Base-by-base conservation (phyloP, 2,888 invertebrate genomes). In the Eristalinus aeneus region DNA sequence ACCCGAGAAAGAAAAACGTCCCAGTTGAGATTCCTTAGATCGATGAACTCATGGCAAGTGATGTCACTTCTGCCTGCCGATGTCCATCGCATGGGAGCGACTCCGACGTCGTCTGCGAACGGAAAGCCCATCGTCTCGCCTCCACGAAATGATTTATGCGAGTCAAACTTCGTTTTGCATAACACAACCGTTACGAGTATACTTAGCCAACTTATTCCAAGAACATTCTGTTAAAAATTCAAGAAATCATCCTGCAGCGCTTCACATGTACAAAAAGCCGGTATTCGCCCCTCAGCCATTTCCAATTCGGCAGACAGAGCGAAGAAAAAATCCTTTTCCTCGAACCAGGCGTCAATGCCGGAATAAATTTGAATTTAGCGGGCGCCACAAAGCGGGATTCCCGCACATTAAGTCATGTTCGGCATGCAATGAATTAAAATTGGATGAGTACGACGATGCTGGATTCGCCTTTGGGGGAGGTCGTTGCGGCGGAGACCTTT, bases 371-470 rank as follows among this genome's bases (percentile, higher is more conserved):
- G 81, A 75, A 81, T 81, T 69, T 53, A 16, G 46, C 75, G 34
- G 22, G 61, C 46, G 20, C 27, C 27, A 31, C 64, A 46, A 23
- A 22, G 68, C 68, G 63, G 23, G 68, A 81, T 81, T 75, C 69
- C 75, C 75, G 69, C 75, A 69, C 74, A 74, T 68, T 75, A 56
- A 81, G 69, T 69, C 74, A 75, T 65, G 81, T 76, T 61, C 54
- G 71, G 71, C 75, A 65, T 65, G 75, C 81, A 75, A 81, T 75
- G 71, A 81, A 81, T 81, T 81, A 75, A 81, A 81, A 81, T 75
- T 75, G 75, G 65, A 60, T 71, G 71, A 71, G 64, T 75, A 20
- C 36, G 54, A 23, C 32, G 69, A n/a, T 32, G 39, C 16, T 22
- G 79, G 60, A 78, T 78, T 78, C 64, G 56, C 65, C 64, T 53